Conservation (phyloP, 2,888 invertebrate genomes). For the Melanargia galathea region DNA sequence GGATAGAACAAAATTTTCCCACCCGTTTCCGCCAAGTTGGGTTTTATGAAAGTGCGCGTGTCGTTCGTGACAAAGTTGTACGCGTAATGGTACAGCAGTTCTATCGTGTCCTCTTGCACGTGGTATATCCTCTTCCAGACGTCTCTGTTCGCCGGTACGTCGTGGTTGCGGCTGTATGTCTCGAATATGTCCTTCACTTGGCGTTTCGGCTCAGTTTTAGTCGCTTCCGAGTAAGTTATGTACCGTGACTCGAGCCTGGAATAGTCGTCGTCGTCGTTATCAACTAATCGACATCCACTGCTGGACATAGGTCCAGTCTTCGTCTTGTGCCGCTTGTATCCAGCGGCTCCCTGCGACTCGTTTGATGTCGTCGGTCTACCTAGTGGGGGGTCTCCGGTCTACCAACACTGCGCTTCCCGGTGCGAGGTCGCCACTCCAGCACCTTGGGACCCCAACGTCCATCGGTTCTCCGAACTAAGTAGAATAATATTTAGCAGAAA, state of each 20-base stretch:
- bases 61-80: constrained; percentile 84
- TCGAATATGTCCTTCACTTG: constrained; percentile 79
- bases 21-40: constrained; percentile 86
- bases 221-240: constrained; percentile 62
- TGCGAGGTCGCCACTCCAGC: no score
- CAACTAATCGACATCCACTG: no score
- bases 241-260: constrained; percentile 62
- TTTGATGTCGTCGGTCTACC: no score
- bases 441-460: no score
- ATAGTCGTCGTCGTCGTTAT: no score
- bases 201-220: constrained; percentile 62
- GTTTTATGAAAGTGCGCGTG: constrained; percentile 85
- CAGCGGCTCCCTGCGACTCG: no score
- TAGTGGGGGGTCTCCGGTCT: no score
- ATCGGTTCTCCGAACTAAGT: no score
- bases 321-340: no score
- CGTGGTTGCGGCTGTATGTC: constrained; percentile 82
- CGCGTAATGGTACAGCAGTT: constrained; percentile 84
- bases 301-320: no score
- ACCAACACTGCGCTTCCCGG: no score
- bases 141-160: constrained; percentile 82
- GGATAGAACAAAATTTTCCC: constrained; percentile 85
- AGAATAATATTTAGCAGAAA: no score
- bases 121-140: constrained; percentile 85
- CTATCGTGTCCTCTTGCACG: constrained; percentile 82